Base-by-base conservation (phyloP, 2,113 vertebrate species). In the Leucosticte australis region DNA sequence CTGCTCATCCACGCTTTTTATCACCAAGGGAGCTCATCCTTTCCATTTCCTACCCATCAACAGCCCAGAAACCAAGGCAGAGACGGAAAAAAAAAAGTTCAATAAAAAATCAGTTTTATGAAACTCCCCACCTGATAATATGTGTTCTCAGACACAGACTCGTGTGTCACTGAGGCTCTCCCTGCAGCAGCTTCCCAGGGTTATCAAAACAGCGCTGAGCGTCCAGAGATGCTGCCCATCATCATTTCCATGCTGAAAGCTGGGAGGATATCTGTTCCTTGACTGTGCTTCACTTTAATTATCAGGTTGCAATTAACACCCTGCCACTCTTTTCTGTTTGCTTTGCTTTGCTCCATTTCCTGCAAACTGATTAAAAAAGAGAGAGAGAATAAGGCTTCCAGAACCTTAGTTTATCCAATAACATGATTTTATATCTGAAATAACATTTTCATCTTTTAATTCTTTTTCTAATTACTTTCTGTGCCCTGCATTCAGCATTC, bases 291-390 rank as follows among this genome's bases (percentile, higher is more conserved):
- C 62, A 31, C 65, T 78, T 86, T 73, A 94, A 93, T 95, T 94
- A 96, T 84, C 85, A 73, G 53, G 77, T 92, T 33, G 60, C 90
- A 90, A 56, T 94, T 94, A 94, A 93, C 93, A 92, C 86, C 46
- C 86, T 91, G 84, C 53, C 78, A 89, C 57, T 91, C 81, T 79
- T 64, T 71, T 83, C 65, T 90, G 86, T 87, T 81, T 84, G 60
- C 49, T 90, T 94, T 94, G 42, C 44, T 78, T 94, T 94, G 47
- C 44, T 78, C 47, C 16, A 65, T 82, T 96, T 89, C 83, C 80
- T 83, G 41, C 18, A 86, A 93, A 74, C 53, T 46, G 26, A 68
- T 74, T 11, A 13, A 46, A 80, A 63, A 27, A 46, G 15, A 19
- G 6, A 55, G 53, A n/a, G 18, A 35, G 18, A 88, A 31, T 46